A percentile compares a stretch with the other conserved stretches of the same genome.
Conservation (phyloP, 2,113 vertebrate species). For the Albula goreensis region DNA sequence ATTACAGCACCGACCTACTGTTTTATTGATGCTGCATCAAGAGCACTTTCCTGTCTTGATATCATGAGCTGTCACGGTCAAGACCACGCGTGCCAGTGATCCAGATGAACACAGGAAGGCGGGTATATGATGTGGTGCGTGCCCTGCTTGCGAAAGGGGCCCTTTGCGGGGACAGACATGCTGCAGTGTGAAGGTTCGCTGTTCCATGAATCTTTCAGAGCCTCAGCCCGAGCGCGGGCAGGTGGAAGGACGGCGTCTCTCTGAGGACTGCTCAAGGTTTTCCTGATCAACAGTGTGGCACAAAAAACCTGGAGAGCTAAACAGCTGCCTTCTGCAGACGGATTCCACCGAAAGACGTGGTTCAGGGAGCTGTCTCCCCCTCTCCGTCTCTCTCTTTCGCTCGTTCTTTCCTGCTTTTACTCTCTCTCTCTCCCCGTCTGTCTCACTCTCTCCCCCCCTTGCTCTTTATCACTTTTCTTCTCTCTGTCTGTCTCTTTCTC, state of each 20-base stretch:
- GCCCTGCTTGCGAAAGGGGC: not conserved
- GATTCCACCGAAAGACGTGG: not conserved
- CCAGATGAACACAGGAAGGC: not conserved
- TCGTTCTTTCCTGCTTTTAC: not conserved
- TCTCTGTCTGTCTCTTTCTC: not conserved
- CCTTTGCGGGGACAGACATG: not conserved
- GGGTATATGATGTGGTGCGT: not conserved
- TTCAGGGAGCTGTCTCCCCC: not conserved
- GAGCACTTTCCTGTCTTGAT: not conserved
- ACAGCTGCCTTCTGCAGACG: not conserved
- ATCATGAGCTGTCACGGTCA: not conserved
- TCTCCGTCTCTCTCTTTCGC: conserved; percentile 3
- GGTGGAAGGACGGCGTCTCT: not conserved
- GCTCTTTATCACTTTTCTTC: not conserved
- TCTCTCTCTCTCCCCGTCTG: not conserved
- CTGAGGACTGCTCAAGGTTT: not conserved
- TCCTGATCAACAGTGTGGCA: not conserved
- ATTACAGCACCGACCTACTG: not conserved
- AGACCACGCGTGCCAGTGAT: not conserved
- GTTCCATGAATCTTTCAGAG: not conserved
- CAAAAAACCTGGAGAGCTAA: not conserved
- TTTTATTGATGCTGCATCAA: not conserved
- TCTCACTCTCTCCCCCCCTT: not conserved
- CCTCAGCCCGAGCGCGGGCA: not conserved
- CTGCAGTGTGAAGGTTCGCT: not conserved